Percentiles rank a stretch among this genome's conserved stretches.
Conservation (phyloP, 2,797 vertebrate species). For the Coreius guichenoti region DNA sequence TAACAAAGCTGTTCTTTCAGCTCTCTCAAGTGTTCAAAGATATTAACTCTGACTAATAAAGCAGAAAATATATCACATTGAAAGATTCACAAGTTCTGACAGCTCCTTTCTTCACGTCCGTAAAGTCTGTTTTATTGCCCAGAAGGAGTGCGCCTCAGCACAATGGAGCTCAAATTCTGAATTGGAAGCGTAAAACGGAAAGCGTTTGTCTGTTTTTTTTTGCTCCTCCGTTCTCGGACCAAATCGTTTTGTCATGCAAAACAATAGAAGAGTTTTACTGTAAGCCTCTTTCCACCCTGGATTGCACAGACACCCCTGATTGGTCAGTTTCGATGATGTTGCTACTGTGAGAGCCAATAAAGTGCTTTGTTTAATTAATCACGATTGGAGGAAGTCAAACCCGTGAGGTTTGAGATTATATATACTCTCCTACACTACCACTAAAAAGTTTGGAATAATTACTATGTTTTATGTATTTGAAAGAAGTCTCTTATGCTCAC, state of each 20-base stretch:
- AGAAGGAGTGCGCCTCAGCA: conserved; percentile 25
- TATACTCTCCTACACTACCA: background rate
- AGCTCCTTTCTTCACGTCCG: conserved; percentile 60
- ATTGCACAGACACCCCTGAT: background rate
- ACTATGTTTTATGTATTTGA: background rate
- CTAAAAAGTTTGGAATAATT: background rate
- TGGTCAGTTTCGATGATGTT: conserved; percentile 20
- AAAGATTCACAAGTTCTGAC: conserved; percentile 63
- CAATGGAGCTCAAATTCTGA: conserved; percentile 46
- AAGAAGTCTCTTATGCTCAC: background rate
- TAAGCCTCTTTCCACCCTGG: conserved; percentile 30
- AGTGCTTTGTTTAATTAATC: background rate
- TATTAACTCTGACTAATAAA: conserved; percentile 69
- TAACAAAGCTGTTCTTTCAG: conserved; percentile 52
- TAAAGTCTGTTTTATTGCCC: conserved; percentile 50
- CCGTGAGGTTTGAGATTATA: background rate
- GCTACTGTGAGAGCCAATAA: background rate
- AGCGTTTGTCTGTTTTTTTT: conserved; percentile 44
- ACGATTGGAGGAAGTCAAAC: background rate
- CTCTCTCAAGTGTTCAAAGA: conserved; percentile 55
- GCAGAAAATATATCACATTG: conserved; percentile 62
- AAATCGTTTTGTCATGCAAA: conserved; percentile 56
- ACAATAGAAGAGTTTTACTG: conserved; percentile 41
- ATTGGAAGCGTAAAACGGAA: conserved; percentile 46
- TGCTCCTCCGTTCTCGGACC: conserved; percentile 38